Evolutionary conservation across 2,888 invertebrate species (phyloP).

Genomic region (Blastobasis adustella): DNA sequence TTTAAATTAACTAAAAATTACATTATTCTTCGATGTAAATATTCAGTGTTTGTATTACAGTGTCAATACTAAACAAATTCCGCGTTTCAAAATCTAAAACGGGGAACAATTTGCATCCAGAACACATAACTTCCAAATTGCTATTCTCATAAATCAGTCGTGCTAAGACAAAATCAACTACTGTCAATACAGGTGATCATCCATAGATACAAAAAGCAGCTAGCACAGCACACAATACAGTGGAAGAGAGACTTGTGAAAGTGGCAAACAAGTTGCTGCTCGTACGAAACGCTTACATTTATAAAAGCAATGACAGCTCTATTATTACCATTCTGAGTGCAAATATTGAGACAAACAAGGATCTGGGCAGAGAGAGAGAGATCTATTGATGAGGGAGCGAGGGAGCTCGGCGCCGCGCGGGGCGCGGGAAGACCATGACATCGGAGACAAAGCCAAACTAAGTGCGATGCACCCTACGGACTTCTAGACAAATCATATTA

Average conservation of each 20-base stretch:
- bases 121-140: slow-evolving; percentile 25
- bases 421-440: slow-evolving; percentile 45
- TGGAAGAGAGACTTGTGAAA: slow-evolving; percentile 71
- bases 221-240: slow-evolving; percentile 74
- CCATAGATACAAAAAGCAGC: slow-evolving; percentile 75
- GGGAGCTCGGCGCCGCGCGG: slow-evolving; percentile 17
- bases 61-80: slow-evolving; percentile 3
- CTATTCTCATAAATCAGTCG: slow-evolving; percentile 42
- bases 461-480: slow-evolving; percentile 64
- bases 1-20: slow-evolving; percentile 17
- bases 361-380: slow-evolving; percentile 63
- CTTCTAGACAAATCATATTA: slow-evolving; percentile 51
- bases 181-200: slow-evolving; percentile 66
- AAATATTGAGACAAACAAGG: slow-evolving; percentile 51
- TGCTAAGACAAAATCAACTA: slow-evolving; percentile 61
- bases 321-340: slow-evolving; percentile 73
- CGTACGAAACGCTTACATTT: slow-evolving; percentile 71
- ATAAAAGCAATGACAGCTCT: slow-evolving; percentile 74
- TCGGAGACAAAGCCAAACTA: slow-evolving; percentile 63
- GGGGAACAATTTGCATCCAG: slow-evolving; percentile 19
- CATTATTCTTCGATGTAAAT: background rate
- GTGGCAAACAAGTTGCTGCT: slow-evolving; percentile 70
- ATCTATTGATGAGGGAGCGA: slow-evolving; percentile 8
- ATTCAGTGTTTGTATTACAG: slow-evolving; percentile 2
- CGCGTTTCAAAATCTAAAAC: background rate